Base-by-base conservation (phyloP, 2,888 invertebrate genomes). In the Platycheirus albimanus region DNA sequence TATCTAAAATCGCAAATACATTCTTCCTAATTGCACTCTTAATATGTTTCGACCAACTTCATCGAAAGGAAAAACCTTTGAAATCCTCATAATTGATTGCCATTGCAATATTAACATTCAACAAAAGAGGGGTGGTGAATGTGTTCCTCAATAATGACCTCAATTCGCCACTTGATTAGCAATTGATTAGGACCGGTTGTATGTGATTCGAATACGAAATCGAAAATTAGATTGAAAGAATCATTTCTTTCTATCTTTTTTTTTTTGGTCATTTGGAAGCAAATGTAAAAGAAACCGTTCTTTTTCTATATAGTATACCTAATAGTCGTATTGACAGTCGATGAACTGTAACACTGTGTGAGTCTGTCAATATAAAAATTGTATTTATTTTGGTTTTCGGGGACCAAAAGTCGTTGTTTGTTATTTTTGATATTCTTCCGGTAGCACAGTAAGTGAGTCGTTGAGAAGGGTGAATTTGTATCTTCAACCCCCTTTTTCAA, bases 101-200 rank as follows among this genome's bases (percentile, higher is more conserved):
- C 38, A 61, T 41, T 24, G 24, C 20, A 13, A 30, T 54, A 13
- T 41, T 41, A 13, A 41, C 38, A 41, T 3, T 41, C 13, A 41
- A n/a, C 38, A 33, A 24, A 61, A 24, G 66, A 66, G n/a, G n/a
- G n/a, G n/a, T n/a, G 58, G 38, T 66, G 70, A 24, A 61, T 45
- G 3, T 58, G 64, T 49, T 11, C 15, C 6, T 33, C 30, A 33
- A 70, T 79, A 75, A 79, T 71, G 70, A 79, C 79, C 70, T 84
- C 75, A 54, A 79, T 84, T 75, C 79, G 79, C 74, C 78, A 84
- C 84, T 84, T 84, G 79, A 84, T 84, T 84, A 84, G 84, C 84
- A 79, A 74, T 84, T 75, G 84, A 84, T 84, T 84, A 84, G 70
- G 54, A 17, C 41, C 38, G 66, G 15, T 49, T 54, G 11, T 47